These are phyloP conservation scores for Rhabdomys dilectus DNA, from an alignment of 2,113 vertebrate species.

Conservation along the genomic window DNA sequence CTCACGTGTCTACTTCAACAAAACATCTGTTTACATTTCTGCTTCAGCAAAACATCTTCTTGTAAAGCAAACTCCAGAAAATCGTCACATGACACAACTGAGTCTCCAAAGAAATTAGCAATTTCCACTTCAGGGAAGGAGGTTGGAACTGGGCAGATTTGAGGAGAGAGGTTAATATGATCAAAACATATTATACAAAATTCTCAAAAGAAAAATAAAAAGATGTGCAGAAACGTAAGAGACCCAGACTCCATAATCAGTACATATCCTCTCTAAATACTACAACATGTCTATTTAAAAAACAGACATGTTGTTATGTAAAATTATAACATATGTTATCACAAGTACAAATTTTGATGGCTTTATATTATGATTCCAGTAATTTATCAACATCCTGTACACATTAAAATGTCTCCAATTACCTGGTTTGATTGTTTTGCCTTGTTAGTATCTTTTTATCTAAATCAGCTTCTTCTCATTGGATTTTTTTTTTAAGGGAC, in stretches of 20 bases:
- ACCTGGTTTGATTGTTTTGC: not conserved
- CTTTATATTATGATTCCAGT: not conserved
- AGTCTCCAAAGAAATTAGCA: no score
- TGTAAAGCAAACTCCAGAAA: no score
- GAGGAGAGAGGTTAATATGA: not conserved
- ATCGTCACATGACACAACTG: no score
- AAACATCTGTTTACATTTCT: no score
- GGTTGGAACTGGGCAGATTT: not conserved
- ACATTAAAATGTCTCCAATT: not conserved
- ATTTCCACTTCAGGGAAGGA: not conserved
- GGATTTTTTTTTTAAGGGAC: not conserved
- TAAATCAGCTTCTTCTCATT: not conserved
- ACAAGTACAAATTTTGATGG: not conserved
- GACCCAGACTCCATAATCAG: not conserved
- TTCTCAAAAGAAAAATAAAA: not conserved
- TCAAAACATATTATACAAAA: not conserved
- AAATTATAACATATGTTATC: not conserved
- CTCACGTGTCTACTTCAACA: no score
- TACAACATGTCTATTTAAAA: not conserved
- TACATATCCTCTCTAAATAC: no score
- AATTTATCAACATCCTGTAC: not conserved
- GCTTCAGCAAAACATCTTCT: no score
- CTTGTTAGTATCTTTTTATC: not conserved
- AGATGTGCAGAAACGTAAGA: not conserved
- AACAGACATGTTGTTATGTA: not conserved